Conservation (phyloP, 2,797 vertebrate genomes). For the Chromobotia macracanthus region DNA sequence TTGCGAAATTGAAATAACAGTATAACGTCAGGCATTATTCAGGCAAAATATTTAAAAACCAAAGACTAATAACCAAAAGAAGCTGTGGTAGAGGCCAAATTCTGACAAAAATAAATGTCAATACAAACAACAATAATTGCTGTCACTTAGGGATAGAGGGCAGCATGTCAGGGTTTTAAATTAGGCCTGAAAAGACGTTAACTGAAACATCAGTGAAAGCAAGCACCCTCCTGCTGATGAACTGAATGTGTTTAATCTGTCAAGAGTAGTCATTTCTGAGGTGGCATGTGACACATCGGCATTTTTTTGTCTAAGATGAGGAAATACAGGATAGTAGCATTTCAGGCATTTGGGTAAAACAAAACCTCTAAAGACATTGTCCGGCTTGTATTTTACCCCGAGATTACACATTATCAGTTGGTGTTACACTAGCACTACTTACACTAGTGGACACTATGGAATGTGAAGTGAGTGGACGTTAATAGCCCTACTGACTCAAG, state of each 20-base stretch:
- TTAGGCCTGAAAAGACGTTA: conserved; percentile 45
- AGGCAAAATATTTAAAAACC: conserved; percentile 21
- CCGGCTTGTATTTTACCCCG: too few species aligned
- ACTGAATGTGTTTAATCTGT: conserved; percentile 73
- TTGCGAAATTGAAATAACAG: conserved; percentile 53
- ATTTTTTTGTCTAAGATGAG: neutral
- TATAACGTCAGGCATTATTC: conserved; percentile 12
- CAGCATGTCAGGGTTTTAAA: conserved; percentile 62
- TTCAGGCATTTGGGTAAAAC: neutral
- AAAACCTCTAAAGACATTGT: neutral
- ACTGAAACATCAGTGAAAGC: conserved; percentile 29
- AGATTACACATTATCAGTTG: too few species aligned
- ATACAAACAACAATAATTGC: conserved; percentile 43
- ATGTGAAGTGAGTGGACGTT: too few species aligned
- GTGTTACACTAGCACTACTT: too few species aligned
- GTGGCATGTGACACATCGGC: neutral
- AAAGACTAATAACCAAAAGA: conserved; percentile 43
- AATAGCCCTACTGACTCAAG: too few species aligned
- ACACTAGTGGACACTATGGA: too few species aligned
- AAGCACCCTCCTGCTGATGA: conserved; percentile 65
- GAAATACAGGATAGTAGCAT: neutral
- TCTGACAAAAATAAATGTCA: conserved; percentile 34
- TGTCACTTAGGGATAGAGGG: conserved; percentile 57
- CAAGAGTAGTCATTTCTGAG: neutral
- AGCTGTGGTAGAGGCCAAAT: conserved; percentile 41